Evolutionary conservation across 2,888 invertebrate species (phyloP), one percentile per base, ranked within the genome.

Genomic region (Agriopis marginaria): DNA sequence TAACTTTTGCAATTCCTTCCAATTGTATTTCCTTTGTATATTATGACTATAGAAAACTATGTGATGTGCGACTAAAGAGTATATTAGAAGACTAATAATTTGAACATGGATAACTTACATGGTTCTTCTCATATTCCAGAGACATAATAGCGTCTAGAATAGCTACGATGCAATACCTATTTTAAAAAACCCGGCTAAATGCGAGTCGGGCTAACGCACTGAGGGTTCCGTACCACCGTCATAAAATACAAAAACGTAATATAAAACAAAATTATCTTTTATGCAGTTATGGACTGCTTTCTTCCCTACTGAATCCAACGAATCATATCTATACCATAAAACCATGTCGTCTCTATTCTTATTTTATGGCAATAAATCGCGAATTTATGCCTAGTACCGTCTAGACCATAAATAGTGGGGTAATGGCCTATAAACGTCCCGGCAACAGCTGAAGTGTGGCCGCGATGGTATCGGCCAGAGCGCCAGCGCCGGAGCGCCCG

Each of bases 381-480:
- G 61, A 79, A 80, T 83, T 78, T 82, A 82, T 79, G 77, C 63
- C 76, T 76, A 71, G 75, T 81, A 81, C 82, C 78, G 76, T 74
- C 72, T 75, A 77, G 77, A 80, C 82, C 84, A 81, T 86, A 85
- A 86, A 87, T 86, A 85, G 78, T 62, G 74, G 76, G 73, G 83
- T 87, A 86, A 87, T 87, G 84, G 88, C 79, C 86, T 82, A 89
- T 87, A 87, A 88, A 86, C 79, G 83, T 85, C 85, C 77, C 76
- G 78, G 79, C 76, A 82, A 83, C 82, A 82, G 81, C 80, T 83
- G 82, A 81, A 83, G 82, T 70, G 82, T 82, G 84, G 81, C 78
- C 75, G 83, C 80, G 88, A 88, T 87, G 81, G 80, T 82, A 89
- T 89, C 86, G 79, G 77, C 69, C 63, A 71, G 77, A 79, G 80